phyloP scores from a whole-genome alignment of 1,140 invertebrate species.

The Trichoplusia ni region DNA sequence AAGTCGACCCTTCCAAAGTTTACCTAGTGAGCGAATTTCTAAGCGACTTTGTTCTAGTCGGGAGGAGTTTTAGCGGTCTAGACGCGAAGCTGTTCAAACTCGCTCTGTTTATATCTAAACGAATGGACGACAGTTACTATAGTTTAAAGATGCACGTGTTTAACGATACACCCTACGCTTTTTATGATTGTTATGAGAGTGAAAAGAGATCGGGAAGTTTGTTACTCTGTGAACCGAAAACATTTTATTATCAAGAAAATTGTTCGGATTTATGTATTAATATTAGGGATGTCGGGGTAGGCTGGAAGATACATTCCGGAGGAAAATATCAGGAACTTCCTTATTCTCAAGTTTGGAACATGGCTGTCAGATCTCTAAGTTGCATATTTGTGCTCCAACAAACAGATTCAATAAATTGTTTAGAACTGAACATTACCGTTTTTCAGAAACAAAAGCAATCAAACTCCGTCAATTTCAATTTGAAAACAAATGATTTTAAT shows the following conservation, averaged over 20 bases:
- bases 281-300: conserved; percentile 79
- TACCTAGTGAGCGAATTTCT: conserved; percentile 95
- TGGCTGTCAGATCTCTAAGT: conserved; percentile 88
- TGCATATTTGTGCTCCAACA: conserved; percentile 93
- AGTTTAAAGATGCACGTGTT: conserved; percentile 87
- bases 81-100: conserved; percentile 90
- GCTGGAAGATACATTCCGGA: conserved; percentile 92
- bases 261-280: conserved; percentile 91
- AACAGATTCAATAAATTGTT: conserved; percentile 78
- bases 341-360: conserved; percentile 94
- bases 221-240: conserved; percentile 93
- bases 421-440: conserved; percentile 73
- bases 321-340: conserved; percentile 94
- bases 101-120: conserved; percentile 90
- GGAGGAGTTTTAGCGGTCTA: conserved; percentile 85
- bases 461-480: conserved; percentile 75
- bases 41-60: conserved; percentile 93
- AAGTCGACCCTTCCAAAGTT: conserved; percentile 92
- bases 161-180: conserved; percentile 94
- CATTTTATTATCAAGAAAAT: conserved; percentile 93
- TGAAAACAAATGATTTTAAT: conserved; percentile 78
- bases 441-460: conserved; percentile 79
- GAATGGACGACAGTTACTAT: conserved; percentile 82
- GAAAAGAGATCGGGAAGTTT: conserved; percentile 92
- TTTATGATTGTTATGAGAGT: conserved; percentile 89